Percentiles rank a stretch among this genome's conserved stretches.
These are phyloP conservation scores for Philaethria dido DNA, from an alignment of 2,888 invertebrate genomes.

Conservation along the genomic window DNA sequence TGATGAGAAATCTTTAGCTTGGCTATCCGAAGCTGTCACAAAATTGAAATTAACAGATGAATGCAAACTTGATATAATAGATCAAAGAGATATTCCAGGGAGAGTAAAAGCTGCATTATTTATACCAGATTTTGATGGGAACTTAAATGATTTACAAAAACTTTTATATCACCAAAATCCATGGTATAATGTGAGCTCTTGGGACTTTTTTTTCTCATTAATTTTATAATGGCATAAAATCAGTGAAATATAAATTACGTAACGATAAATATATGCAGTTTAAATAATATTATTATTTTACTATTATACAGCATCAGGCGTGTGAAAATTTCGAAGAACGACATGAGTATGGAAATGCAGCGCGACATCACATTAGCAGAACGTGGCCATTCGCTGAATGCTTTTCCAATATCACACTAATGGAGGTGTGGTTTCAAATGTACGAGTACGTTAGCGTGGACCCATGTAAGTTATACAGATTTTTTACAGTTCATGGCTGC, in stretches of 20 bases:
- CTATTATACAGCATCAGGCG: no score
- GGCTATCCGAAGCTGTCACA: not conserved
- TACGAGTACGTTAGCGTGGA: not conserved
- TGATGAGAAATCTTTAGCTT: not conserved
- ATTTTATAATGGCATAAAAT: no score
- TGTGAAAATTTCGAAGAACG: not conserved
- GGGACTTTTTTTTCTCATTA: no score
- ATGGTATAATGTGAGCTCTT: not conserved
- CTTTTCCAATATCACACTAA: slow-evolving; percentile 29
- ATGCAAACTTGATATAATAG: not conserved
- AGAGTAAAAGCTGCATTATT: slow-evolving; percentile 6
- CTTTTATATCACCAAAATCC: slow-evolving; percentile 10
- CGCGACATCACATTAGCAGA: slow-evolving; percentile 13
- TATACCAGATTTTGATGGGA: not conserved
- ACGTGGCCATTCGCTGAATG: slow-evolving; percentile 19
- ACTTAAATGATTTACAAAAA: not conserved
- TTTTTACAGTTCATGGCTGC: not conserved
- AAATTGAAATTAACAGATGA: not conserved
- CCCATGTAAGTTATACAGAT: not conserved
- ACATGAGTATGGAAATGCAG: slow-evolving; percentile 14
- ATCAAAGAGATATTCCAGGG: slow-evolving; percentile 8
- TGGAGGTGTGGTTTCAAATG: slow-evolving; percentile 19
- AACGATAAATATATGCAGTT: no score
- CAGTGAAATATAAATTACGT: no score
- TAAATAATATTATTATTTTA: no score